These are phyloP conservation scores for Tapirus terrestris DNA, from an alignment of 2,113 vertebrate genomes.

Conservation along the genomic window DNA sequence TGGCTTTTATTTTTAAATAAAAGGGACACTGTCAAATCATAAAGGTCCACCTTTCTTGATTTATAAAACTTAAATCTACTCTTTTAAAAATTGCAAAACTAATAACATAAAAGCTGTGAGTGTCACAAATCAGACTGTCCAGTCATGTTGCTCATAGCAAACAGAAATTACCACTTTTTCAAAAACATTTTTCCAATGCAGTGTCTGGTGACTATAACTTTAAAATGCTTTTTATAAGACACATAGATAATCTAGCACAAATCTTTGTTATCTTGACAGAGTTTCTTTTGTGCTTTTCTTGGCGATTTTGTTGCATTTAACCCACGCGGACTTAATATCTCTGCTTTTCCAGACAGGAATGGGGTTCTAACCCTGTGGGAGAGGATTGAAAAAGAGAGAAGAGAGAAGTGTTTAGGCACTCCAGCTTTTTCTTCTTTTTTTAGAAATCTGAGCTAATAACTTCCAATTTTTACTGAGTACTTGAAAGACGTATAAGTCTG, in stretches of 20 bases:
- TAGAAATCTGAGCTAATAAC: neutral
- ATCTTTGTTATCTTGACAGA: constrained; percentile 55
- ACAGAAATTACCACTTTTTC: neutral
- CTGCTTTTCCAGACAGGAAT: constrained; percentile 20
- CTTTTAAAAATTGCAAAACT: neutral
- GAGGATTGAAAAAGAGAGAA: neutral
- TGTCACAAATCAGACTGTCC: neutral
- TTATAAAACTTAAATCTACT: neutral
- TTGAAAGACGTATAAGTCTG: neutral
- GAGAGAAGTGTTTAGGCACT: neutral
- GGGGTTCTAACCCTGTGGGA: neutral
- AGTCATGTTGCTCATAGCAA: neutral
- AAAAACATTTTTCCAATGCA: neutral
- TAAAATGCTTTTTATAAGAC: constrained; percentile 26
- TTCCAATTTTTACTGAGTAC: neutral
- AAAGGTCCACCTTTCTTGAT: constrained; percentile 37
- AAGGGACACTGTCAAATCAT: constrained; percentile 63
- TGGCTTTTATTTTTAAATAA: neutral
- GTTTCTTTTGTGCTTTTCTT: constrained; percentile 43
- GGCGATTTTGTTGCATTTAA: constrained; percentile 30
- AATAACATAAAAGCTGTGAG: neutral
- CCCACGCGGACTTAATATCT: neutral
- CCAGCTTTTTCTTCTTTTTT: neutral
- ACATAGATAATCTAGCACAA: neutral
- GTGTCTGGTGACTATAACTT: neutral